phyloP scores from a whole-genome alignment of 2,888 invertebrate genomes.

The Candidula unifasciata region DNA sequence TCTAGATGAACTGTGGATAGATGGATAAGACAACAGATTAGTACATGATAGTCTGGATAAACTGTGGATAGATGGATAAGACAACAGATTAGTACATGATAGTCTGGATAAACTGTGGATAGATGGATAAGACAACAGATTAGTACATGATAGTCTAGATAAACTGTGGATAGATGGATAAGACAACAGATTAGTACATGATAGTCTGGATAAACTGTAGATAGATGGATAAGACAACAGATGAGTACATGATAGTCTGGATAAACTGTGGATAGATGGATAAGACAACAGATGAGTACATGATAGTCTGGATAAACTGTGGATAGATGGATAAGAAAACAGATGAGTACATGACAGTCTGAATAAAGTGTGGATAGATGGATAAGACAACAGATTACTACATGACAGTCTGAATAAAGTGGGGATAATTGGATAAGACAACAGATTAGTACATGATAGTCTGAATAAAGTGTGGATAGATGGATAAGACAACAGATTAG shows the following conservation, averaged over 20 bases:
- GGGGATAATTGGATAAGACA: background rate
- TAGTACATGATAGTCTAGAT: conserved; percentile 74
- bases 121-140: conserved; percentile 56
- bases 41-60: conserved; percentile 74
- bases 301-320: conserved; percentile 74
- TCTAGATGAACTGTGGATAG: conserved; percentile 72
- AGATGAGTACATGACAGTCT: conserved; percentile 75
- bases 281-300: conserved; percentile 68
- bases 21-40: too few relatives aligned
- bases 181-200: too few relatives aligned
- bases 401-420: conserved; percentile 71
- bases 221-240: conserved; percentile 51
- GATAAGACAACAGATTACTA: conserved; percentile 62
- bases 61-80: background rate
- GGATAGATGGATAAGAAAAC: conserved; percentile 48
- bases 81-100: conserved; percentile 71
- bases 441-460: conserved; percentile 74
- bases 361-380: conserved; percentile 56
- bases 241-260: conserved; percentile 74
- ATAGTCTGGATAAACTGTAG: conserved; percentile 66
- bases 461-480: conserved; percentile 71
- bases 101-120: conserved; percentile 62
- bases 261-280: conserved; percentile 50
- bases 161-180: conserved; percentile 64
- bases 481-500: too few relatives aligned